Base-by-base conservation (phyloP, 2,888 invertebrate genomes). In the Drosophila putrida region DNA sequence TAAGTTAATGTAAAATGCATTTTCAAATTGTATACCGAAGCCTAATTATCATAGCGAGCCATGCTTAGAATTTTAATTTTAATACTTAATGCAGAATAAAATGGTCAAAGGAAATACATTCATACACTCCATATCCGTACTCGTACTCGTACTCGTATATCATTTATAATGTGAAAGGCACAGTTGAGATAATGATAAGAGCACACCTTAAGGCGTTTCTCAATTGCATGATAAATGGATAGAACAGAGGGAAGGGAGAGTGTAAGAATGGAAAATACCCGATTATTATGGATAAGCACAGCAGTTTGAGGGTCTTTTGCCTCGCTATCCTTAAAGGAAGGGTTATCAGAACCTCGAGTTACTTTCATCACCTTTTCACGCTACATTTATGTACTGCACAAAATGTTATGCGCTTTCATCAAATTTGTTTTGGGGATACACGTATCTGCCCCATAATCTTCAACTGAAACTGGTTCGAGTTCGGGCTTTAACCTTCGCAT, bases 1-100 rank as follows among this genome's bases (percentile, higher is more conserved):
- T 85, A 81, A 85, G 66, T 81, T 75, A 83, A 85, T 85, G 81
- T 70, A 61, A 78, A 85, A 85, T 88, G 80, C 71, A 83, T 78
- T 88, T 85, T 79, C 72, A 81, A 80, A 82, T 73, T 81, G 82
- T 75, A 65, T 46, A 59, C 38, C 60, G 4, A 46, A 46, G 77
- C 33, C 64, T 73, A 53, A 73, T 77, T 77, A 76, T 77, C 65
- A 59, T 53, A 49, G 54, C 49, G 44, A 68, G 36, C 49, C 68
- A 58, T 58, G 72, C 63, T 76, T 76, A 69, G 77, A 75, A 61
- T 76, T 59, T 61, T 49, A 64, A 72, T 72, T 58, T 25, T 25
- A 8, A 41, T 43, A 33, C 20, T 41, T n/a, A 53, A 41, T 53
- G 39, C 44, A 35, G 36, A 43, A 20, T 20, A 60, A 50, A 41